phyloP scores from a whole-genome alignment of 2,797 vertebrate genomes.

The Erithacus rubecula region DNA sequence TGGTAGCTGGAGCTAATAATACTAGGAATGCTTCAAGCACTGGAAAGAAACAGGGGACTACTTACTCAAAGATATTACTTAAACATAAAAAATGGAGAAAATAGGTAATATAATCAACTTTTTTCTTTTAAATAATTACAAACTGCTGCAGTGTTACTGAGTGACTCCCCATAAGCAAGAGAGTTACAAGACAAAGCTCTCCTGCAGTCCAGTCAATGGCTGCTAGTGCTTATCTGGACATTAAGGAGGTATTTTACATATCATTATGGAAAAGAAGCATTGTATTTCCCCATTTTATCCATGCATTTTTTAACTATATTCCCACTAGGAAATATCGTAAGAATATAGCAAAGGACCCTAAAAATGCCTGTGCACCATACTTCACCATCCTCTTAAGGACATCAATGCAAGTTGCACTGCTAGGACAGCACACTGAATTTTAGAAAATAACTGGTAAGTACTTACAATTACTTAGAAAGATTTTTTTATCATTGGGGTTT shows the following conservation, averaged over 20 bases:
- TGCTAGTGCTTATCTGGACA: not conserved
- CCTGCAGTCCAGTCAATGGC: not conserved
- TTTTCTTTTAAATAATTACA: not conserved
- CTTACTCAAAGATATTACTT: not conserved
- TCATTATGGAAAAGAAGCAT: not conserved
- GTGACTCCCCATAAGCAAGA: not conserved
- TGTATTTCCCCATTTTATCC: not conserved
- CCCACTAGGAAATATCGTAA: not conserved
- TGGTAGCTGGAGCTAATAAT: not conserved
- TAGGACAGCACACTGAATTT: not conserved
- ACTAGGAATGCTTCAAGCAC: not conserved
- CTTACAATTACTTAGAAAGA: not conserved
- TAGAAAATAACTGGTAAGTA: not conserved
- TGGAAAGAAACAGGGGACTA: too few species aligned
- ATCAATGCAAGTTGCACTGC: not conserved
- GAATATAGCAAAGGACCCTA: not conserved
- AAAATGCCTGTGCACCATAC: accelerated
- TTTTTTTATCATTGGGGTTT: not conserved
- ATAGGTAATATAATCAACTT: not conserved
- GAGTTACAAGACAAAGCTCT: not conserved
- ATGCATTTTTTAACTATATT: not conserved
- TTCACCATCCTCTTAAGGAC: not conserved
- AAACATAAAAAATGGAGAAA: not conserved
- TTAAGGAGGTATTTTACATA: not conserved
- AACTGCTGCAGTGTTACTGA: not conserved